Percentiles rank a stretch among this genome's conserved stretches.
Conservation (phyloP, 2,888 invertebrate species). For the Cataglyphis livida region DNA sequence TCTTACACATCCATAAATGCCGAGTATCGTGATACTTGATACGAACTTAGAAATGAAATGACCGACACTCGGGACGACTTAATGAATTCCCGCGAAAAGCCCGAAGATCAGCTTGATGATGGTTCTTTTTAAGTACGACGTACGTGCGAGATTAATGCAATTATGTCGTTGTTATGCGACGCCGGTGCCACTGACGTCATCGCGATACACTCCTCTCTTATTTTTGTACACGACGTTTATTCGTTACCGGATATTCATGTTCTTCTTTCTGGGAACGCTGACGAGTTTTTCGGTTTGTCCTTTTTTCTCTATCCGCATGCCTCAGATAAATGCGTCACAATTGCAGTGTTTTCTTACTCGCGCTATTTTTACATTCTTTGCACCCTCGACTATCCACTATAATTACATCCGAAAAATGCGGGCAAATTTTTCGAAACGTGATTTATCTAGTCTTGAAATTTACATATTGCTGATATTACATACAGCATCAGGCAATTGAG, state of each 20-base stretch:
- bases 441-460: background rate
- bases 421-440: background rate
- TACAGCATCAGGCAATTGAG: background rate
- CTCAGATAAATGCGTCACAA: constrained; percentile 46
- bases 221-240: constrained; percentile 53
- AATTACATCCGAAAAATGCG: background rate
- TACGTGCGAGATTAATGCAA: constrained; percentile 77
- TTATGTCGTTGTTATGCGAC: constrained; percentile 79
- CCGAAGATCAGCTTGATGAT: constrained; percentile 53
- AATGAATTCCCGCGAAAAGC: constrained; percentile 41
- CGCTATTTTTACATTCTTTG: constrained; percentile 44
- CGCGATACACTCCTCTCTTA: constrained; percentile 48
- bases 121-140: constrained; percentile 53
- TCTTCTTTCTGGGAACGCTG: constrained; percentile 77
- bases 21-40: background rate
- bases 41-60: background rate
- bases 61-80: constrained; percentile 17
- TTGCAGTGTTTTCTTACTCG: constrained; percentile 19
- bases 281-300: constrained; percentile 54
- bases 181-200: constrained; percentile 76
- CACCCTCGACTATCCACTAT: constrained; percentile 19
- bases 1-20: constrained; percentile 31
- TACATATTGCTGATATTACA: background rate
- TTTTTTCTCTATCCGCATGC: constrained; percentile 39
- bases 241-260: constrained; percentile 70